Evolutionary conservation across 1,140 invertebrate genomes (phyloP).

Genomic region (Venturia canescens): DNA sequence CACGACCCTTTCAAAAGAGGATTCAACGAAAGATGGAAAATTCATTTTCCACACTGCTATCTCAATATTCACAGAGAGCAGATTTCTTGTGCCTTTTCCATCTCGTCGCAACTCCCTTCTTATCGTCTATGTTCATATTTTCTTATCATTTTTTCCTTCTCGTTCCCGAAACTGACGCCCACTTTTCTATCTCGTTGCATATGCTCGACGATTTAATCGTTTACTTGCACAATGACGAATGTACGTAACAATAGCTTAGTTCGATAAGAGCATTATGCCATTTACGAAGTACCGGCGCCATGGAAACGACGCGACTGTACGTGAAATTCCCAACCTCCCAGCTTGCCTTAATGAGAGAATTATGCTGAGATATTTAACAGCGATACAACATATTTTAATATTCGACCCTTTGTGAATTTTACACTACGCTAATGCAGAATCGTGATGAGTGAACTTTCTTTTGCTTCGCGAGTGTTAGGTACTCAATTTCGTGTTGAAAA

Average conservation of each 20-base stretch:
- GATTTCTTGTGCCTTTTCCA: not conserved
- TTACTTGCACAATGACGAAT: slow-evolving; percentile 6
- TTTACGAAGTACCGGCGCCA: not conserved
- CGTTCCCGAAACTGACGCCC: not conserved
- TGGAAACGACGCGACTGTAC: not conserved
- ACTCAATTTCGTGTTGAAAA: not conserved
- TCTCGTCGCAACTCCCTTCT: no score
- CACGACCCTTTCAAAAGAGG: not conserved
- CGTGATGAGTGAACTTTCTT: no score
- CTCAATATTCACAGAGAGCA: not conserved
- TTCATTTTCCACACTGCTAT: slow-evolving; percentile 1
- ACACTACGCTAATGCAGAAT: no score
- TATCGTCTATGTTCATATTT: not conserved
- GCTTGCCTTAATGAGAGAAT: not conserved
- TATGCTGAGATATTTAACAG: no score
- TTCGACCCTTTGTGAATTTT: no score
- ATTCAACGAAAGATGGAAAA: slow-evolving; percentile 1
- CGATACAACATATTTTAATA: no score
- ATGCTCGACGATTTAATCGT: not conserved
- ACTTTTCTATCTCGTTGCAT: not conserved
- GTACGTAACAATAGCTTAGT: not conserved
- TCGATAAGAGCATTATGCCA: slow-evolving; percentile 2
- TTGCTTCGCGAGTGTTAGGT: not conserved
- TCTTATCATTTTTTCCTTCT: not conserved
- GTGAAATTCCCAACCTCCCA: not conserved